Conservation (phyloP, 2,113 vertebrate species). For the Colistium nudipinnis region DNA sequence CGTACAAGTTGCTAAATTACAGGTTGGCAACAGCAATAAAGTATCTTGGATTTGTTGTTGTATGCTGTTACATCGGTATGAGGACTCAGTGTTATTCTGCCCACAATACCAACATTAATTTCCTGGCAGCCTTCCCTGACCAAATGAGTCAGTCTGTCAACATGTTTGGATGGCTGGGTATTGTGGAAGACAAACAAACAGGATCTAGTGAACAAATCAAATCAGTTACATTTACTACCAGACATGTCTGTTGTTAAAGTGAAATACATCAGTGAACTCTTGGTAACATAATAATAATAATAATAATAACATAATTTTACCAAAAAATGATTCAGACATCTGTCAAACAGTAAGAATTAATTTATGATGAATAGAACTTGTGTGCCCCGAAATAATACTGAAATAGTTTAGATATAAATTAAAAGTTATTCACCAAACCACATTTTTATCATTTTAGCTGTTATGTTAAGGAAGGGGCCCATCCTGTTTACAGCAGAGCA, state of each 20-base stretch:
- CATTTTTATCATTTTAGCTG: neutral
- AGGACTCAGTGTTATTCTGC: neutral
- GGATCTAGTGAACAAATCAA: neutral
- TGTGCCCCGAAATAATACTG: neutral
- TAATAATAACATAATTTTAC: neutral
- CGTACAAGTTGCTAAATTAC: neutral
- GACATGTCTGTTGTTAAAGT: conserved; percentile 1
- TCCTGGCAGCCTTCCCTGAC: neutral
- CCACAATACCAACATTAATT: neutral
- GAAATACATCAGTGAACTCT: neutral
- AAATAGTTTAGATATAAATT: neutral
- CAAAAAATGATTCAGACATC: neutral
- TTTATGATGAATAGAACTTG: neutral
- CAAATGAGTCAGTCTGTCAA: neutral
- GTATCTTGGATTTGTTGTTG: neutral
- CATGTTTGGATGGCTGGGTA: neutral
- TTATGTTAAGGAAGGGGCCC: too few relatives aligned
- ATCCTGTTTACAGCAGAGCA: neutral
- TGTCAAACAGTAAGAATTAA: neutral
- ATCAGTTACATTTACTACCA: neutral
- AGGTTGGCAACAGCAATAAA: neutral
- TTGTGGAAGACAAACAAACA: neutral
- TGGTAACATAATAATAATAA: too few relatives aligned
- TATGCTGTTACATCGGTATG: neutral
- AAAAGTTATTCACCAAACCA: neutral